These are phyloP conservation scores for Parochlus steinenii DNA, from an alignment of 2,888 invertebrate species.

Conservation along the genomic window DNA sequence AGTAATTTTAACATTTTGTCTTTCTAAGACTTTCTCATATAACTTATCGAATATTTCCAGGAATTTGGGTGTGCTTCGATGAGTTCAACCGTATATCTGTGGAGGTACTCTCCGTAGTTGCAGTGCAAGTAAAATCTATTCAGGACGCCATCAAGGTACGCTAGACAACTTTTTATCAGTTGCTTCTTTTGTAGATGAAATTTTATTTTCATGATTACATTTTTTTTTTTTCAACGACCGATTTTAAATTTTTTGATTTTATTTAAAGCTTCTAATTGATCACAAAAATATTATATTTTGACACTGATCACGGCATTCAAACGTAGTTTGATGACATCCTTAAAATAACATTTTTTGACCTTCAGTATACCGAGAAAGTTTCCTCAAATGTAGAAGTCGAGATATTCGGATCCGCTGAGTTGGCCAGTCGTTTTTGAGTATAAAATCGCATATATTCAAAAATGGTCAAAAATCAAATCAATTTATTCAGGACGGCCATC, in stretches of 20 bases:
- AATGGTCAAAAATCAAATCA: too few species aligned
- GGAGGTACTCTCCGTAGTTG: constrained; percentile 87
- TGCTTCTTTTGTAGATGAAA: too few species aligned
- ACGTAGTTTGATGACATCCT: too few species aligned
- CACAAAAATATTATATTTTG: too few species aligned
- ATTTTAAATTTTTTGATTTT: neutral
- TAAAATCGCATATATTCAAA: too few species aligned
- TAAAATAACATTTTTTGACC: too few species aligned
- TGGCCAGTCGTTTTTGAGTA: too few species aligned
- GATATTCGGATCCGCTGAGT: too few species aligned
- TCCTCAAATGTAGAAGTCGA: too few species aligned
- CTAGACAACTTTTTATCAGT: neutral
- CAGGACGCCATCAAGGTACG: constrained; percentile 64
- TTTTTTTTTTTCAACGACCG: neutral
- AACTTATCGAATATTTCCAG: constrained; percentile 22
- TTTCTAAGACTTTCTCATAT: neutral
- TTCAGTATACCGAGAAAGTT: too few species aligned
- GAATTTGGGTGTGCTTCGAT: constrained; percentile 94
- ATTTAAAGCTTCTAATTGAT: neutral
- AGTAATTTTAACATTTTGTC: neutral
- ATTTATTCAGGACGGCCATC: too few species aligned
- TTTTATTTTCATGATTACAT: neutral
- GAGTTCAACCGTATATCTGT: constrained; percentile 92
- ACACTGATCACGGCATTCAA: too few species aligned
- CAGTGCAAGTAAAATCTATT: constrained; percentile 78